phyloP scores from a whole-genome alignment of 2,113 vertebrate species.

The Bubo bubo region DNA sequence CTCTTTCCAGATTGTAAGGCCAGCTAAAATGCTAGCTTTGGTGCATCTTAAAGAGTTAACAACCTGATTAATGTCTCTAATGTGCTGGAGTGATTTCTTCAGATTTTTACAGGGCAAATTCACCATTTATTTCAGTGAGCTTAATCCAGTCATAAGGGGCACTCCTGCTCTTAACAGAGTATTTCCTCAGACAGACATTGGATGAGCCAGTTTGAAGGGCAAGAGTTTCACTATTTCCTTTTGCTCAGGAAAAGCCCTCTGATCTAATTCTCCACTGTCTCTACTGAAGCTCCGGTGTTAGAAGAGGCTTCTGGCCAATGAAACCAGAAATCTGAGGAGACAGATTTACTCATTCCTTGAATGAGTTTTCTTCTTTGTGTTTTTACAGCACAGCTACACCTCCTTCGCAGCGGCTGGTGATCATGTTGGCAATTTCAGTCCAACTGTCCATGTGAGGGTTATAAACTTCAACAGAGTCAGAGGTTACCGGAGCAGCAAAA shows the following conservation, averaged over 20 bases:
- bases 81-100: neutral
- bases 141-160: neutral
- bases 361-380: neutral
- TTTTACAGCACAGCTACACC: slow-evolving; percentile 91
- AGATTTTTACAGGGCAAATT: neutral
- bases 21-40: neutral
- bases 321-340: neutral
- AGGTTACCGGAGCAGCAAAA: slow-evolving; percentile 91
- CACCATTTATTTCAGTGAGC: neutral
- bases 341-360: slow-evolving; percentile 20
- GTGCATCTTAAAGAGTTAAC: neutral
- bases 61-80: neutral
- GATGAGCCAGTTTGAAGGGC: neutral
- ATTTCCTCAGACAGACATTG: neutral
- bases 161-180: neutral
- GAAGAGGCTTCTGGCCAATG: neutral
- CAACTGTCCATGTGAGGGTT: slow-evolving; percentile 94
- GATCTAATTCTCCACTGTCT: neutral
- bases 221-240: neutral
- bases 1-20: neutral
- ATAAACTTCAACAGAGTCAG: slow-evolving; percentile 96
- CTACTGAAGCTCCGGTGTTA: neutral
- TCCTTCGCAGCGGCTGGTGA: slow-evolving; percentile 96
- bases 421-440: slow-evolving; percentile 96
- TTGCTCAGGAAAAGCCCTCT: neutral